Evolutionary conservation across 2,888 invertebrate species (phyloP).

Genomic region (Lasius fuliginosus): DNA sequence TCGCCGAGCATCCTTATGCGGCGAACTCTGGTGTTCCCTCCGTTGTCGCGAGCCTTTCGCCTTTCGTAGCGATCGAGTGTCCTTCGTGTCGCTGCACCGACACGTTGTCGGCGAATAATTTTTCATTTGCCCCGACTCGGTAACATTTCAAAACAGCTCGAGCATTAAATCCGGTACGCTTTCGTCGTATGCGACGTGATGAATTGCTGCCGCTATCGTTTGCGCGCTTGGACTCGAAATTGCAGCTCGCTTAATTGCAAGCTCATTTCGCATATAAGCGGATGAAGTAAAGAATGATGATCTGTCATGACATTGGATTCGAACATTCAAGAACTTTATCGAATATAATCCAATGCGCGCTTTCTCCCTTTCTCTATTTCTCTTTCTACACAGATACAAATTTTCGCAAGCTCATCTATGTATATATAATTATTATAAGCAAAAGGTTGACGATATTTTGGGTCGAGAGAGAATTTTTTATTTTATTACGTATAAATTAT

Average conservation of each 20-base stretch:
- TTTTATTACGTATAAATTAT: background rate
- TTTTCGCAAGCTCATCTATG: background rate
- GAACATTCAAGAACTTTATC: background rate
- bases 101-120: constrained; percentile 44
- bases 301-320: constrained; percentile 4
- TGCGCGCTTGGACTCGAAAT: constrained; percentile 29
- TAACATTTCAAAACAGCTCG: constrained; percentile 45
- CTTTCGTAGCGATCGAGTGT: constrained; percentile 58
- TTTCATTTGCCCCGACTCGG: constrained; percentile 37
- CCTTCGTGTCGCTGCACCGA: constrained; percentile 49
- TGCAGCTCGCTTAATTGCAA: constrained; percentile 29
- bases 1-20: constrained; percentile 39
- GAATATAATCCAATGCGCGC: background rate
- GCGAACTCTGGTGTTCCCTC: constrained; percentile 26
- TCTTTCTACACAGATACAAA: background rate
- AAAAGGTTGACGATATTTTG: background rate
- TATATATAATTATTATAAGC: background rate
- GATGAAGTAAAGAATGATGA: background rate
- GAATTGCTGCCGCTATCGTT: constrained; percentile 41
- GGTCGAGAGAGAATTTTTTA: background rate
- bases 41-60: constrained; percentile 16
- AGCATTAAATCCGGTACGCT: constrained; percentile 35
- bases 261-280: constrained; percentile 23
- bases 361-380: background rate
- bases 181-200: constrained; percentile 45